Percentiles rank a stretch among this genome's conserved stretches.
Evolutionary conservation across 2,888 invertebrate species (phyloP).

Genomic region (Elysia crispata): DNA sequence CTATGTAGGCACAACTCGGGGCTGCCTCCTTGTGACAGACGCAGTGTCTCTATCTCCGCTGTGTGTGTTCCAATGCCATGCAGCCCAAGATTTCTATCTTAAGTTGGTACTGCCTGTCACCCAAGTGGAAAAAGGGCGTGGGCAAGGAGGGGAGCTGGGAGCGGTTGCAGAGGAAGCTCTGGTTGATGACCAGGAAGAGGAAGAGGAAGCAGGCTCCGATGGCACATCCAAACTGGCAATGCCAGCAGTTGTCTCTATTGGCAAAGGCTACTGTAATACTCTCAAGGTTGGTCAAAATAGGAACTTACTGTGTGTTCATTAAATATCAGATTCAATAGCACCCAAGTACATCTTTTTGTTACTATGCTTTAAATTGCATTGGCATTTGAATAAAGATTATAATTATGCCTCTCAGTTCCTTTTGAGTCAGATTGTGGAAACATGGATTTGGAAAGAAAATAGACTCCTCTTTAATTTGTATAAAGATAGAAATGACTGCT

Average conservation of each 20-base stretch:
- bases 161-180: conserved; percentile 2
- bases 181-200: conserved; percentile 26
- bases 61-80: conserved; percentile 86
- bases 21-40: conserved; percentile 94
- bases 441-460: neutral
- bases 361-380: too few species aligned
- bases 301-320: neutral
- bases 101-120: conserved; percentile 61
- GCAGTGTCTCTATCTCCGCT: conserved; percentile 88
- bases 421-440: neutral
- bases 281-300: conserved; percentile 48
- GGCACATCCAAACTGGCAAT: conserved; percentile 15
- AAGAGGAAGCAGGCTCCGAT: conserved; percentile 29
- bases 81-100: conserved; percentile 65
- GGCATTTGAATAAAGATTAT: too few species aligned
- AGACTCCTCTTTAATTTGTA: too few species aligned
- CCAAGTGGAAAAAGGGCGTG: neutral
- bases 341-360: too few species aligned
- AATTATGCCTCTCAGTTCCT: neutral
- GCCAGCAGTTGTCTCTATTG: conserved; percentile 64
- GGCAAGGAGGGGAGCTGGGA: conserved; percentile 21
- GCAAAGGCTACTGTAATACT: conserved; percentile 65
- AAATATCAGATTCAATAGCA: neutral
- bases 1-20: conserved; percentile 96
- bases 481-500: too few species aligned